Base-by-base conservation (phyloP, 1,140 invertebrate genomes). In the Drosophila equinoxialis region DNA sequence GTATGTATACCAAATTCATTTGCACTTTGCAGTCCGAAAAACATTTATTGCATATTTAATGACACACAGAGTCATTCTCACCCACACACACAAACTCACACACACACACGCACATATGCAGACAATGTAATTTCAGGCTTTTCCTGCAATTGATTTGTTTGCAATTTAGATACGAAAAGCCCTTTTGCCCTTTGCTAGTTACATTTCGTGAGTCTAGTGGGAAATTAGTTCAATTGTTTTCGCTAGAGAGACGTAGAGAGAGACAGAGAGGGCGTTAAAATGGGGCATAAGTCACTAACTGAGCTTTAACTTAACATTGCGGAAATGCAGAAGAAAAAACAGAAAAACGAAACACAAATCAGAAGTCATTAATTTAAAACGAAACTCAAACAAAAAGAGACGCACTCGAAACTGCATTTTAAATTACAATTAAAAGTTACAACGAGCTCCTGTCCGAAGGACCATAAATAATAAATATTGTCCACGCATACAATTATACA, bases 361-460 rank as follows among this genome's bases (percentile, higher is more conserved):
- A 59, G 86, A 90, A 79, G 86, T 76, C 86, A 90, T 90, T 90
- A 90, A 90, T 90, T 90, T 90, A 82, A 90, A 90, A 82, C 30
- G 59, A 33, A 41, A 51, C 45, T 8, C 45, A 51, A 51, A 58
- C 54, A 77, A 39, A 39, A 13, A 39, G 37, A 57, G 68, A 63
- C 57, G 67, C 63, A 71, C 45, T 64, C 63, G 70, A 89, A 90
- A 90, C 71, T 86, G 86, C 86, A 90, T 90, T 90, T 90, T 90
- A 90, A 87, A 90, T 90, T 90, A 89, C 81, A 84, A 87, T 79
- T 81, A 90, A 90, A 87, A 89, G 76, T 83, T 77, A 83, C 79
- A 39, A 20, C 57, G 57, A 37, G 57, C 63, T 62, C 65, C 70
- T 48, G 63, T 1, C 48, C 63, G 11, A 59, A 63, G 71, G 62